Percentiles rank a stretch among this genome's conserved stretches.
phyloP scores from a whole-genome alignment of 2,113 vertebrate species.

The Strix aluco region DNA sequence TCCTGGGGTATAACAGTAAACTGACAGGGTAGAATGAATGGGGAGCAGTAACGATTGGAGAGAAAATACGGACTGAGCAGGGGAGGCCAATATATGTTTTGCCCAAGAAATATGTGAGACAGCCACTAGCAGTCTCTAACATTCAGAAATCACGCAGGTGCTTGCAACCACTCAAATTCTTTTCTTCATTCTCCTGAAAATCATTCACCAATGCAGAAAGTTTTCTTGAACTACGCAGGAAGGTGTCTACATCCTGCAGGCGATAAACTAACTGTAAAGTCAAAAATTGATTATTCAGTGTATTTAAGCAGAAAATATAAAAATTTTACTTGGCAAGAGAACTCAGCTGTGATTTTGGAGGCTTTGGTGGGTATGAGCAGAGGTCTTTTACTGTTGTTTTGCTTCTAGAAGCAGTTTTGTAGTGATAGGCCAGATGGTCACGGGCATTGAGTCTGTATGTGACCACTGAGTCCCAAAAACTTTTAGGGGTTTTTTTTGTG shows the following conservation, averaged over 20 bases:
- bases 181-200: not conserved
- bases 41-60: not conserved
- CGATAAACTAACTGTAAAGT: not conserved
- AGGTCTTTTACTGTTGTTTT: not conserved
- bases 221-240: not conserved
- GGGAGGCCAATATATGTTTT: not conserved
- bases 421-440: not conserved
- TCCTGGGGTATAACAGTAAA: not conserved
- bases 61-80: not conserved
- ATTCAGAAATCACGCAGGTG: not conserved
- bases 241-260: not conserved
- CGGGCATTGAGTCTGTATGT: not conserved
- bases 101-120: not conserved
- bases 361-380: not conserved
- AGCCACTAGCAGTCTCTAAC: not conserved
- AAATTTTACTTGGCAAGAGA: not conserved
- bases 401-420: not conserved
- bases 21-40: not conserved
- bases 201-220: not conserved
- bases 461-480: not conserved
- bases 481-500: not conserved
- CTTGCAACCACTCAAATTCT: not conserved
- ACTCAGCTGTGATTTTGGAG: not conserved
- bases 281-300: conserved; percentile 5
- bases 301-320: not conserved